Percentiles rank a stretch among this genome's conserved stretches.
Conservation (phyloP, 2,888 invertebrate species). For the Hipparchia sbordonii region DNA sequence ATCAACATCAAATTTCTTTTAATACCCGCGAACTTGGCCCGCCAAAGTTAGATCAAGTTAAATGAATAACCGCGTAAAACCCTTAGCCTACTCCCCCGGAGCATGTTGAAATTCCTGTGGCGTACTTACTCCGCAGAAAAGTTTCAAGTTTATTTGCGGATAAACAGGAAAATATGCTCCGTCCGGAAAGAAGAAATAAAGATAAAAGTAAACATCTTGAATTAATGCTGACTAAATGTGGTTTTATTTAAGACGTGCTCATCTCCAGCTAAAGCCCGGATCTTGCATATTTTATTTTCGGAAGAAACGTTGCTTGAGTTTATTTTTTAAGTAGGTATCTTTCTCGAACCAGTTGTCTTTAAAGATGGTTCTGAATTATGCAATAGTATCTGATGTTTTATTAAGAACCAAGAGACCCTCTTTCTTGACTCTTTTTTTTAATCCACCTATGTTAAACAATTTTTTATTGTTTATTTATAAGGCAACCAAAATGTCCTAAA, state of each 20-base stretch:
- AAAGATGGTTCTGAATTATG: too few relatives aligned
- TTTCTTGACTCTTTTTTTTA: too few relatives aligned
- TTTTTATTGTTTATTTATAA: too few relatives aligned
- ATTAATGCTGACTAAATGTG: conserved; percentile 16
- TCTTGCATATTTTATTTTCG: not conserved
- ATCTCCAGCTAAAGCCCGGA: not conserved
- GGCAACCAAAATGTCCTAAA: too few relatives aligned
- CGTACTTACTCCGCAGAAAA: conserved; percentile 8
- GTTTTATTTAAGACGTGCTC: not conserved
- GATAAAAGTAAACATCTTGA: conserved; percentile 15
- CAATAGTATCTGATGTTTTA: too few relatives aligned
- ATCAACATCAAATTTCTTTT: conserved; percentile 17
- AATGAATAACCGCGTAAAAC: conserved; percentile 29
- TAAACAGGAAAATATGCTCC: conserved; percentile 21
- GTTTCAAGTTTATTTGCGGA: conserved; percentile 21
- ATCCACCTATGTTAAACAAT: too few relatives aligned
- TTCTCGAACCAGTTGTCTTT: too few relatives aligned
- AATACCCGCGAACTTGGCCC: conserved; percentile 16
- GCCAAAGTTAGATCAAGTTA: conserved; percentile 25
- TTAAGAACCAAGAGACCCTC: too few relatives aligned
- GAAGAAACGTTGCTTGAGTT: not conserved
- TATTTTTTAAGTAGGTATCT: not conserved
- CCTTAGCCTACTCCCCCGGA: not conserved
- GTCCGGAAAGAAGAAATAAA: conserved; percentile 14
- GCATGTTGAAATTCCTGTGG: conserved; percentile 26